phyloP scores from a whole-genome alignment of 2,797 vertebrate species.

The Phrynocephalus guinanensis region DNA sequence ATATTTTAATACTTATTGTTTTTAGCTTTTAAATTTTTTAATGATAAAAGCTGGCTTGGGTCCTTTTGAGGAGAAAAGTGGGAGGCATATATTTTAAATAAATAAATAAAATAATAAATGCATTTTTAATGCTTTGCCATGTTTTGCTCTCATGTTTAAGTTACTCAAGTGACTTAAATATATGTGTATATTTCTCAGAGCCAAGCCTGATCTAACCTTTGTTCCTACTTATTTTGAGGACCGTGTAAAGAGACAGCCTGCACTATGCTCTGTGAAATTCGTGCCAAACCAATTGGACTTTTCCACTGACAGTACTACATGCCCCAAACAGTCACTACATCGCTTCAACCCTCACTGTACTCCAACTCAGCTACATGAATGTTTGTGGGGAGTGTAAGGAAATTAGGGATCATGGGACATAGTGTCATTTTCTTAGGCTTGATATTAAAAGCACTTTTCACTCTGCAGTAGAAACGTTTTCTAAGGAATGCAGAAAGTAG shows the following conservation, averaged over 20 bases:
- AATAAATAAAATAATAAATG: too few relatives aligned
- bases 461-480: too few relatives aligned
- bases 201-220: slow-evolving; percentile 30
- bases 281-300: not conserved
- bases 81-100: too few relatives aligned
- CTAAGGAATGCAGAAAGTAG: too few relatives aligned
- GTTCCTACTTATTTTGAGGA: slow-evolving; percentile 16
- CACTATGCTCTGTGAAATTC: slow-evolving; percentile 16
- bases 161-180: not conserved
- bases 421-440: too few relatives aligned
- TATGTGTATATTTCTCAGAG: not conserved
- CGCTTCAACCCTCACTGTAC: slow-evolving; percentile 10
- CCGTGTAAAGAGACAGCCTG: slow-evolving; percentile 4
- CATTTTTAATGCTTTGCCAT: slow-evolving; percentile 5
- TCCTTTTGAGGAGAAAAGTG: too few relatives aligned
- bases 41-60: too few relatives aligned
- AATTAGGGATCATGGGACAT: too few relatives aligned
- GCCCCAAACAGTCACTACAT: slow-evolving; percentile 7
- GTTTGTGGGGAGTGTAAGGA: not conserved
- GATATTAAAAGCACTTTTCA: too few relatives aligned
- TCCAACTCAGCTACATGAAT: slow-evolving; percentile 5
- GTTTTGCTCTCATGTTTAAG: slow-evolving; percentile 21
- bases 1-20: too few relatives aligned
- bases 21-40: too few relatives aligned
- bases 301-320: slow-evolving; percentile 12